Conservation (phyloP, 2,113 vertebrate genomes). For the Stigmatopora argus region DNA sequence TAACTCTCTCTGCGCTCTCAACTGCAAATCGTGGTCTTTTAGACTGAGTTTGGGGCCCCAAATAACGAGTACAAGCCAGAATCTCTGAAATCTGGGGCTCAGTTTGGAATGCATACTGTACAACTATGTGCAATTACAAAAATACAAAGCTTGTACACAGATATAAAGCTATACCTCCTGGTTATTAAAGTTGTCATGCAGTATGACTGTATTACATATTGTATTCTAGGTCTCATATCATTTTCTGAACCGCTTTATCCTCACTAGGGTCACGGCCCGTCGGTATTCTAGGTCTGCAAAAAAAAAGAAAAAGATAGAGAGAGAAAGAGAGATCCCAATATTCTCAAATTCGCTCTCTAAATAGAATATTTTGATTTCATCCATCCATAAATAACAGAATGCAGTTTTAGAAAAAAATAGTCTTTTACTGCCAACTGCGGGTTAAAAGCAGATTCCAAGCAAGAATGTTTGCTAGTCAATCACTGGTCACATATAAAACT, state of each 20-base stretch:
- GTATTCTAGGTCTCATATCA: not conserved
- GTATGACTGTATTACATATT: not conserved
- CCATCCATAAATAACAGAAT: not conserved
- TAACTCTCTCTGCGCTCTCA: constrained; percentile 27
- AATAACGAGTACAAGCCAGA: constrained; percentile 33
- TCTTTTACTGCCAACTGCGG: not conserved
- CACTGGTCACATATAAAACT: not conserved
- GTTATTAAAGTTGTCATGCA: not conserved
- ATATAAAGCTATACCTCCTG: not conserved
- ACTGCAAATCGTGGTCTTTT: constrained; percentile 4
- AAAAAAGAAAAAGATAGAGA: not conserved
- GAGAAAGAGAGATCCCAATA: too few relatives aligned
- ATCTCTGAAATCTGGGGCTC: constrained; percentile 12
- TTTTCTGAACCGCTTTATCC: too few relatives aligned
- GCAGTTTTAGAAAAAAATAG: not conserved
- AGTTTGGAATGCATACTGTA: not conserved
- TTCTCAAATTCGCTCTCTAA: not conserved
- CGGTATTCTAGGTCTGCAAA: not conserved
- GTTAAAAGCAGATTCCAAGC: not conserved
- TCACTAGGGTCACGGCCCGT: not conserved
- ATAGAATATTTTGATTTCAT: not conserved
- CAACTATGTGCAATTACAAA: not conserved
- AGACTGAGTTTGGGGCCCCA: constrained; percentile 33
- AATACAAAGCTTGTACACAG: not conserved
- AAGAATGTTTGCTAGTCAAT: not conserved